phyloP scores from a whole-genome alignment of 2,113 vertebrate species.

The Aegotheles bennettii region DNA sequence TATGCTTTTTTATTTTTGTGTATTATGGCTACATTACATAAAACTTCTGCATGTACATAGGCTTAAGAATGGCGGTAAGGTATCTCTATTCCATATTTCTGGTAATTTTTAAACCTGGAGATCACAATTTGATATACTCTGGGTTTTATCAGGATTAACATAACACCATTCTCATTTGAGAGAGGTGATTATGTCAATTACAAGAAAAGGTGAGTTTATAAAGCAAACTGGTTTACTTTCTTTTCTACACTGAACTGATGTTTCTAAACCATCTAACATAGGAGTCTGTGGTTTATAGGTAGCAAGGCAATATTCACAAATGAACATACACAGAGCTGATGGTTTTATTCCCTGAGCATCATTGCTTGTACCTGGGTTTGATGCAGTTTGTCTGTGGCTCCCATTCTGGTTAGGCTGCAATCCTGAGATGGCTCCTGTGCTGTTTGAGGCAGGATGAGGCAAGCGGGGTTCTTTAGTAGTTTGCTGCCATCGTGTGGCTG shows the following conservation, averaged over 20 bases:
- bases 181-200: background rate
- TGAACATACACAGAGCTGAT: background rate
- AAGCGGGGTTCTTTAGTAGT: background rate
- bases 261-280: background rate
- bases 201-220: background rate
- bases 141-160: background rate
- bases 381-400: background rate
- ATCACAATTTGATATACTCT: background rate
- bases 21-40: background rate
- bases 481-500: constrained; percentile 62
- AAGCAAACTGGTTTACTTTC: background rate
- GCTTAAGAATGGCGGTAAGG: background rate
- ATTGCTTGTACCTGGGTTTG: background rate
- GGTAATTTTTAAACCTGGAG: background rate
- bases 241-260: background rate
- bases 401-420: background rate
- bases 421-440: background rate
- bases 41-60: background rate
- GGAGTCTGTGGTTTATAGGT: no score
- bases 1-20: background rate
- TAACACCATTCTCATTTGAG: background rate
- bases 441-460: background rate
- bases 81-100: background rate
- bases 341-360: background rate
- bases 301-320: background rate